Percentiles rank a stretch among this genome's conserved stretches.
Evolutionary conservation across 2,888 invertebrate species (phyloP).

Genomic region (Polymixis flavicincta): DNA sequence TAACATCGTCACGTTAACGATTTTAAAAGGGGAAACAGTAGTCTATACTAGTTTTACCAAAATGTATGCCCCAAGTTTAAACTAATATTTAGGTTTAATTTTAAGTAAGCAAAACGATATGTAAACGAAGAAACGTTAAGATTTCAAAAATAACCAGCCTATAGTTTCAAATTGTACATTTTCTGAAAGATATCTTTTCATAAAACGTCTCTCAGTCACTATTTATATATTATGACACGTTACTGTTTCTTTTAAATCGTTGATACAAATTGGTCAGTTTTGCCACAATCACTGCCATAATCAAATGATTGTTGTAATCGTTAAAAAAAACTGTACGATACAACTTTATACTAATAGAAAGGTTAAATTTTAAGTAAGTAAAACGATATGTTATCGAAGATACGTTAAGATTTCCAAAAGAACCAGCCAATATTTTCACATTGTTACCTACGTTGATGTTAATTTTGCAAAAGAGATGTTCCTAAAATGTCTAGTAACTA

Average conservation of each 20-base stretch:
- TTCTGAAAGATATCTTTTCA: background rate
- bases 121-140: background rate
- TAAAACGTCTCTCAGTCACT: conserved; percentile 16
- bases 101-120: background rate
- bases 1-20: background rate
- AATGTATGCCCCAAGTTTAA: background rate
- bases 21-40: background rate
- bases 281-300: too few species aligned
- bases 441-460: background rate
- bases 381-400: background rate
- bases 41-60: background rate
- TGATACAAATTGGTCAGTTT: too few species aligned
- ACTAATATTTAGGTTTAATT: background rate
- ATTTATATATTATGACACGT: conserved; percentile 12
- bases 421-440: background rate
- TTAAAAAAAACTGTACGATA: background rate
- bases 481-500: conserved; percentile 12
- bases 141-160: background rate
- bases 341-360: background rate
- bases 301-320: too few species aligned
- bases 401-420: background rate
- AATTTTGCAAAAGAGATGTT: conserved; percentile 1
- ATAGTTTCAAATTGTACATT: background rate
- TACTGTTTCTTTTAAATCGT: too few species aligned
- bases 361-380: background rate